phyloP scores from a whole-genome alignment of 2,113 vertebrate species.

The Podiceps cristatus region DNA sequence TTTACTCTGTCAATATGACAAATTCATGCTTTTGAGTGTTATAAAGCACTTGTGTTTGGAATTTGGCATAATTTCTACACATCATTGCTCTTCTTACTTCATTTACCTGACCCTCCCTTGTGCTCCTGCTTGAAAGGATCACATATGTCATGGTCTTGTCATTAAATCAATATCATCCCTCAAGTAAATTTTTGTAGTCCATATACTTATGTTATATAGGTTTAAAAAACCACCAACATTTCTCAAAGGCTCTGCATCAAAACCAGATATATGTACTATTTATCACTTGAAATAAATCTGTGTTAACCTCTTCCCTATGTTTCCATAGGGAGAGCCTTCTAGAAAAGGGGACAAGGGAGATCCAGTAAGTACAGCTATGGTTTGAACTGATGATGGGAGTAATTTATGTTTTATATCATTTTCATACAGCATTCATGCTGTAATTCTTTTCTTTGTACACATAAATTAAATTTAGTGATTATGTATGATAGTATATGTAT shows the following conservation, averaged over 20 bases:
- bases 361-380: constrained; percentile 75
- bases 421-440: not conserved
- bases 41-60: not conserved
- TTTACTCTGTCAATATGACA: not conserved
- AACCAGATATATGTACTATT: not conserved
- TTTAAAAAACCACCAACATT: not conserved
- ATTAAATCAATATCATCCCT: not conserved
- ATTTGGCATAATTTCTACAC: not conserved
- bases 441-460: not conserved
- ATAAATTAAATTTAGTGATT: not conserved
- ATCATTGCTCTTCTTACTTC: not conserved
- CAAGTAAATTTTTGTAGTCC: not conserved
- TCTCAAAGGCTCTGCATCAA: not conserved
- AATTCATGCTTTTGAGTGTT: not conserved
- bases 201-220: not conserved
- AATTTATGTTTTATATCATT: not conserved
- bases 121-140: not conserved
- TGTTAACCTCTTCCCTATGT: not conserved
- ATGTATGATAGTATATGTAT: not conserved
- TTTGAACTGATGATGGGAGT: not conserved
- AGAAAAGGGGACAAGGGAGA: constrained; percentile 89
- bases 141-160: not conserved
- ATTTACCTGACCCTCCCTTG: not conserved
- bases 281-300: not conserved
- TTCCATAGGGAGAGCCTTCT: constrained; percentile 69